Conservation (phyloP, 2,888 invertebrate genomes). For the Conomelus anceps region DNA sequence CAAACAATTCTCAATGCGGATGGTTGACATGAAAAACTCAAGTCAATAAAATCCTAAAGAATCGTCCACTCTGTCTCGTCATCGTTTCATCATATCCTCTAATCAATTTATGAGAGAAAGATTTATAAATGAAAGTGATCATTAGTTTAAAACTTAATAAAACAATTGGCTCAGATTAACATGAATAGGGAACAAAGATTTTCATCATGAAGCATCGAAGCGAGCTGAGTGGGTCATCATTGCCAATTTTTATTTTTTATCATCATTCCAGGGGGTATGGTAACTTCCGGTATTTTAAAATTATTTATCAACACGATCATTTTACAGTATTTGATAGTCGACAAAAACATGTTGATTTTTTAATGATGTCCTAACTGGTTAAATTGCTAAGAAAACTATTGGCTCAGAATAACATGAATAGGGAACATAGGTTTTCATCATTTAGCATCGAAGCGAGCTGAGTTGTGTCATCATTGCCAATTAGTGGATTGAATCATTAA, state of each 20-base stretch:
- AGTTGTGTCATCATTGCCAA: background rate
- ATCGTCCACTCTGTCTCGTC: background rate
- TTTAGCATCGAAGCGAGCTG: slow-evolving; percentile 1
- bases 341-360: too few relatives aligned
- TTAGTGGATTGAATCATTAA: too few relatives aligned
- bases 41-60: background rate
- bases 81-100: background rate
- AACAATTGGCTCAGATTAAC: background rate
- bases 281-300: too few relatives aligned
- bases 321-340: too few relatives aligned
- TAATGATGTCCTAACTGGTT: too few relatives aligned
- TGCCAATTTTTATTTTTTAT: too few relatives aligned
- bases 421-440: background rate
- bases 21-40: background rate
- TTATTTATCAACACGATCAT: too few relatives aligned
- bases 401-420: background rate
- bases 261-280: too few relatives aligned
- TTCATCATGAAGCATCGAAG: background rate
- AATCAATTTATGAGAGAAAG: background rate
- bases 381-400: background rate
- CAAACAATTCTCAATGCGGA: background rate
- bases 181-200: too few relatives aligned
- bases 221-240: background rate
- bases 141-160: too few relatives aligned
- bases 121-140: too few relatives aligned